Base-by-base conservation (phyloP, 2,888 invertebrate species). In the Chrysodeixis includens region DNA sequence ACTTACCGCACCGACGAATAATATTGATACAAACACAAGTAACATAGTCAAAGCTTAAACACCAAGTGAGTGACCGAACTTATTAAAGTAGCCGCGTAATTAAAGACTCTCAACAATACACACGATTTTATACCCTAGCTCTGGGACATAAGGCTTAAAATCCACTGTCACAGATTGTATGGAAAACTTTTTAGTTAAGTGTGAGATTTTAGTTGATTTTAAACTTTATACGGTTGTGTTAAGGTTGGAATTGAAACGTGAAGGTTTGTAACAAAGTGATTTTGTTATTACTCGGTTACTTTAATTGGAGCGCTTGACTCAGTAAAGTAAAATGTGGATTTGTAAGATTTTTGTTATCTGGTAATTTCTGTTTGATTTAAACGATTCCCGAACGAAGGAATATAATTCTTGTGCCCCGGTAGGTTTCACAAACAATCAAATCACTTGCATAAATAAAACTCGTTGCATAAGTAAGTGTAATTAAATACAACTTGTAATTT, bases 181-280 rank as follows among this genome's bases (percentile, higher is more conserved):
- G 30, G 61, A 40, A 40, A 69, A 64, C 51, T 72, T 64, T 58
- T 59, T 46, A 54, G 40, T 20, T 40, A 46, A 20, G 10, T 4
- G 10, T 46, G 12, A 16, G 1, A 10, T 46, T 49, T 14, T 32
- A n/a, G 49, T 59, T 0, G 49, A 12, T 22, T 58, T 56, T 56
- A 26, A 59, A 44, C 56, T 53, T 61, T 65, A 0, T 30, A 0
- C 0, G 0, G 0, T 8, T 0, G 0, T 0, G 0, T 2, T 53
- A 44, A 53, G 35, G 32, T 6, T 44, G 20, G 0, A 49, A 53
- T 32, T 73, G 3, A 26, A 52, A 18, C 61, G 30, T 0, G 0
- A 10, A 8, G 0, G 0, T 0, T 20, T n/a, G 1, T 4, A 59
- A 40, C 66, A 63, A 71, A 51, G 32, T 22, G 35, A 62, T 63